Evolutionary conservation across 2,888 invertebrate genomes (phyloP), one percentile per base, ranked within the genome.

Genomic region (Cataglyphis altisquamis): DNA sequence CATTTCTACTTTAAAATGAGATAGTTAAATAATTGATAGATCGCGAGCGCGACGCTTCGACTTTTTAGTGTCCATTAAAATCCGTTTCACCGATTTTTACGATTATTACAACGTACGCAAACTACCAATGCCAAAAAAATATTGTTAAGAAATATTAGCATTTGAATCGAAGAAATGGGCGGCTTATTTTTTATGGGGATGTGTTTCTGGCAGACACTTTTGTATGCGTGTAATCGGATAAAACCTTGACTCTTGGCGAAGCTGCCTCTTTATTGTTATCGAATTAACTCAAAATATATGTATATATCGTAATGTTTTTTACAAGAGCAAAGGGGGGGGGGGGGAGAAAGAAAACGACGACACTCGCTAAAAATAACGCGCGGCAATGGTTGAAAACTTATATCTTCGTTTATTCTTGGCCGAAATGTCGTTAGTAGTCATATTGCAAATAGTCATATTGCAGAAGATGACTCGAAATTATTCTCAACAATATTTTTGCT

Each of bases 401-500:
- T 90, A 86, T 88, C 82, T 84, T 81, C 60, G 82, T 84, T 86
- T 90, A 89, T 90, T 90, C 82, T 88, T 86, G 82, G 84, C 85
- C 12, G 18, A 45, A 55, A 41, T 82, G 63, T 36, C 29, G 77
- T 67, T 82, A 41, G 29, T 55, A 48, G 73, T 67, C 73, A 48
- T 66, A 29, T 29, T 29, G 25, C 25, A 83, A 86, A 89, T 86
- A 87, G 6, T 52, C 8, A 6, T 45, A 45, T 52, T 52, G 15
- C 84, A 41, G 72, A 78, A 48, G 25, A 1, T 12, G 48, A 12
- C 9, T 75, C 36, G 36, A 75, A 75, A 52, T 4, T 21, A 21
- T 12, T 64, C 18, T 66, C 6, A 3, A 66, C 25, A 32, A 45
- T 32, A 64, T 41, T 2, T 9, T 8, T 18, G n/a, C 5, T 29